Conservation (phyloP, 2,797 vertebrate species). For the Gambusia yucatana region DNA sequence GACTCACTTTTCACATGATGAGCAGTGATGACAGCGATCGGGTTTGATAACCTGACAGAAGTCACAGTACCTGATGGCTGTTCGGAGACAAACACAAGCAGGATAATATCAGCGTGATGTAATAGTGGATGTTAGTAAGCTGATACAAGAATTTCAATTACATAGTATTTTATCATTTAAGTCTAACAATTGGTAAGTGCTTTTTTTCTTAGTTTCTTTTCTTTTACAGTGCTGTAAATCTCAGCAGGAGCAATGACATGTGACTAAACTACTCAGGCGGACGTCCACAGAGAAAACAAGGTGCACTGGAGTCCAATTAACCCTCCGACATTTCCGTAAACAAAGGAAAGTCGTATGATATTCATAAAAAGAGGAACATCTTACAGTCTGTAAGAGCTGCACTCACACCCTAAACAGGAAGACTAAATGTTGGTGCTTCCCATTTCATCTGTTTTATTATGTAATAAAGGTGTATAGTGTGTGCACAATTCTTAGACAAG, state of each 20-base stretch:
- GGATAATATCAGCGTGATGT: neutral
- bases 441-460: neutral
- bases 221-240: neutral
- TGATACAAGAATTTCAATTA: neutral
- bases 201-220: neutral
- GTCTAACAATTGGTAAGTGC: neutral
- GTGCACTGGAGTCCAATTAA: constrained; percentile 46
- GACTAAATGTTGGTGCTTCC: neutral
- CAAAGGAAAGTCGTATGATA: constrained; percentile 11
- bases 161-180: neutral
- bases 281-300: constrained; percentile 28
- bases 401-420: constrained; percentile 23
- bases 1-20: constrained; percentile 94
- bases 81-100: constrained; percentile 22
- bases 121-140: neutral
- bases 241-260: neutral
- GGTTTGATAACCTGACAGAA: constrained; percentile 96
- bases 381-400: neutral
- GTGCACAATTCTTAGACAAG: neutral
- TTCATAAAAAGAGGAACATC: constrained; percentile 4
- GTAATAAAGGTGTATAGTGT: neutral
- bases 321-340: constrained; percentile 22
- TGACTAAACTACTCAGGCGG: constrained; percentile 1
- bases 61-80: constrained; percentile 93
- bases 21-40: constrained; percentile 96